These are phyloP conservation scores for Morpho achilles DNA, from an alignment of 2,888 invertebrate species.

Conservation along the genomic window DNA sequence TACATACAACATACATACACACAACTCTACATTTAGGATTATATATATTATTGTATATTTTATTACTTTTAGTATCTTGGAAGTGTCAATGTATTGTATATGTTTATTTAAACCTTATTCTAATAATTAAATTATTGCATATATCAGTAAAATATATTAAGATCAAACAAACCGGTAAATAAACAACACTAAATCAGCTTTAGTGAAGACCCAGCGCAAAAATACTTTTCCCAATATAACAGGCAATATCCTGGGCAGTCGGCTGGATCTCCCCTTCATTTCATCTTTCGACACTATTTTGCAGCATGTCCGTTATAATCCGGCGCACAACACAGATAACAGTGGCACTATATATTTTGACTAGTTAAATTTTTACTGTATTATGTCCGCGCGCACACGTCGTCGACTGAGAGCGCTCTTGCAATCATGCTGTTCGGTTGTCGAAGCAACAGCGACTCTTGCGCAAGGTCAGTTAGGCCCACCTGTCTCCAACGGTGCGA, in stretches of 20 bases:
- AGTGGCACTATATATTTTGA: slow-evolving; percentile 11
- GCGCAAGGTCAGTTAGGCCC: slow-evolving; percentile 47
- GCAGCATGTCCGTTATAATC: slow-evolving; percentile 22
- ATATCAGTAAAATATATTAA: neutral
- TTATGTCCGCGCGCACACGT: slow-evolving; percentile 38
- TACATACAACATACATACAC: too few species aligned
- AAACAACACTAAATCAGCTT: slow-evolving; percentile 80
- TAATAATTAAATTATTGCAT: too few species aligned
- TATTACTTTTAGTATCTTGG: too few species aligned
- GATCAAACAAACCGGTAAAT: slow-evolving; percentile 79
- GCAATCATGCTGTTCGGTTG: slow-evolving; percentile 52
- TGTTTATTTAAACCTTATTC: too few species aligned
- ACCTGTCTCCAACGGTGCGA: slow-evolving; percentile 42
- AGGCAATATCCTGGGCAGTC: slow-evolving; percentile 51
- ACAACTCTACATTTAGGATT: too few species aligned
- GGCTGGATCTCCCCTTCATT: slow-evolving; percentile 59
- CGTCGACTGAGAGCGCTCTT: slow-evolving; percentile 29
- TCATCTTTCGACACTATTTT: slow-evolving; percentile 40
- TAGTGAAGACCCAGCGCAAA: slow-evolving; percentile 81
- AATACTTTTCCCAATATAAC: slow-evolving; percentile 76
- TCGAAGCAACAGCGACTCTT: slow-evolving; percentile 70
- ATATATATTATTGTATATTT: too few species aligned
- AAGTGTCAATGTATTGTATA: too few species aligned
- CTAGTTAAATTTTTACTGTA: slow-evolving; percentile 5
- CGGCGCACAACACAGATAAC: slow-evolving; percentile 26